Evolutionary conservation across 2,113 vertebrate genomes (phyloP), one percentile per base, ranked within the genome.

Genomic region (Pantherophis guttatus): DNA sequence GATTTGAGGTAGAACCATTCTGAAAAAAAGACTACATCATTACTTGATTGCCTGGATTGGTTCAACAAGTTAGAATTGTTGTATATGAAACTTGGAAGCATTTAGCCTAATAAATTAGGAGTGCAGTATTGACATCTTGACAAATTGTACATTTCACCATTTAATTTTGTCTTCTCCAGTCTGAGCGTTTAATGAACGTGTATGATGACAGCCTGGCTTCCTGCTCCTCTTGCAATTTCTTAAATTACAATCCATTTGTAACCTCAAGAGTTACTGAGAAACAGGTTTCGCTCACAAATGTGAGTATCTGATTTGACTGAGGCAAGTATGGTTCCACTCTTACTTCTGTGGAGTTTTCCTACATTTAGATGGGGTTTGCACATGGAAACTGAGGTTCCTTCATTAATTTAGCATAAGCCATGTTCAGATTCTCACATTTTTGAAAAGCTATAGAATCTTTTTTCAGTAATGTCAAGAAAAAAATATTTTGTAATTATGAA

Each of bases 1-100:
- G 92, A 59, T 96, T 92, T 55, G 88, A 90, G 90, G 55, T 52
- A 94, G 95, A 23, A 62, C 86, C 90, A 92, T 26, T 8, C 29
- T 13, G 75, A 93, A 24, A 6, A 62, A 33, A 11, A 81, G 23
- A 52, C 8, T 11, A 23, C 44, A 26, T 48, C 58, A 65, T 86
- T 52, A 39, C 24, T 0, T 0, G 23, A 92, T 26, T n/a, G 29
- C 39, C 44, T 12, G 5, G 2, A 24, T 8, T n/a, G 88, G 0
- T 24, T 88, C 81, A 87, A 87, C 24, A 88, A 92, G 86, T 93
- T 92, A 85, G 2, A 26, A 9, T 0, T 26, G 48, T 87, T 88
- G 90, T 62, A 0, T 1, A 44, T 81, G 17, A 75, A 57, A 88
- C 29, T 55, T 33, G 19, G 29, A 52, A 75, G 13, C 65, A 75